Percentiles rank a stretch among this genome's conserved stretches.
phyloP scores from a whole-genome alignment of 2,113 vertebrate species.

The Furnarius figulus region DNA sequence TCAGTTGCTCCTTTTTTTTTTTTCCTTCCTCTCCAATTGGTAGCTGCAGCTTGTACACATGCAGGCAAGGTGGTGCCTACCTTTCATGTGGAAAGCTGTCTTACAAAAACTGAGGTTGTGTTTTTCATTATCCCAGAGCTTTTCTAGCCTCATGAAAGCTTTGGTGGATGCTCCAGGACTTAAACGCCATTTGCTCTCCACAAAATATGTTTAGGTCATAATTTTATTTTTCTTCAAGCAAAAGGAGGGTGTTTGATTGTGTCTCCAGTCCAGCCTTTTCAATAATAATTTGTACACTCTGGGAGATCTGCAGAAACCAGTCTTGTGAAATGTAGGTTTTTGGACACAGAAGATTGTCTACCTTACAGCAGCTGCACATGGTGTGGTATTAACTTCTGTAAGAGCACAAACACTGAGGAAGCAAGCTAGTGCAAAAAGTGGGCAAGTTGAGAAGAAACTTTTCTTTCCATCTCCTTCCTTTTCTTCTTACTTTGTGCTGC shows the following conservation, averaged over 20 bases:
- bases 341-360: background rate
- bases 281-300: background rate
- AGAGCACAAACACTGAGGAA: background rate
- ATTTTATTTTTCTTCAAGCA: background rate
- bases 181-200: background rate
- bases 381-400: background rate
- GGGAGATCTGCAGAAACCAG: background rate
- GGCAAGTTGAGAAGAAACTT: background rate
- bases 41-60: background rate
- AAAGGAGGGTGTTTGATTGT: background rate
- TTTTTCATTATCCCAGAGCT: background rate
- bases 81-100: conserved; percentile 24
- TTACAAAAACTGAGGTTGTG: background rate
- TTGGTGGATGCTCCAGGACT: background rate
- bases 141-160: background rate
- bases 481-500: background rate
- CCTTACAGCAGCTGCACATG: background rate
- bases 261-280: background rate
- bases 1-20: background rate
- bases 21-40: conserved; percentile 35
- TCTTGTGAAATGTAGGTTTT: background rate
- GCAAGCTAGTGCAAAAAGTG: background rate
- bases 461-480: background rate
- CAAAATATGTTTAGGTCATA: background rate
- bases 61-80: conserved; percentile 31